Percentiles rank a stretch among this genome's conserved stretches.
Conservation (phyloP, 2,113 vertebrate genomes). For the Tauraco erythrolophus region DNA sequence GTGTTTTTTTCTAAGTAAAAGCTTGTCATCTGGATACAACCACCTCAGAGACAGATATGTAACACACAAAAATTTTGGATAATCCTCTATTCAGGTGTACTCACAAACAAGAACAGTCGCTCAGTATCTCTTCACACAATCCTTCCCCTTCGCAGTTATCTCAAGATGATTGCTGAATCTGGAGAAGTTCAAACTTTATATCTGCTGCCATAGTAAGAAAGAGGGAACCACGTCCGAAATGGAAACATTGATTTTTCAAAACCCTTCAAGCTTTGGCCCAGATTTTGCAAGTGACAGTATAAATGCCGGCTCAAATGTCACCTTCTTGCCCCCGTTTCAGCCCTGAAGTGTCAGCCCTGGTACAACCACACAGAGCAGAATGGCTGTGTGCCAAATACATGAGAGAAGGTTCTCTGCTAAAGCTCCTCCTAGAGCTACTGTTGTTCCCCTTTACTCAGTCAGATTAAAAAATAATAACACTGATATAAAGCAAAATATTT, state of each 20-base stretch:
- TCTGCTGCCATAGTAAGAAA: not conserved
- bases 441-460: not conserved
- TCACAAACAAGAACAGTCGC: not conserved
- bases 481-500: not conserved
- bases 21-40: not conserved
- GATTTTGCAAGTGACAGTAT: not conserved
- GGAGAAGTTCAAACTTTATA: not conserved
- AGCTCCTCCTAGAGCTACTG: not conserved
- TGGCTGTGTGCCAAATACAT: fast-evolving
- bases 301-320: not conserved
- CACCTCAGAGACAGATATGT: not conserved
- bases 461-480: not conserved
- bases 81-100: not conserved
- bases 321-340: not conserved
- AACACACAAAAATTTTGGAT: not conserved
- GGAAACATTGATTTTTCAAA: not conserved
- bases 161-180: not conserved
- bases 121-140: not conserved
- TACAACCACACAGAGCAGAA: fast-evolving
- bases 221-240: not conserved
- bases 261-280: not conserved
- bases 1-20: not conserved
- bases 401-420: not conserved
- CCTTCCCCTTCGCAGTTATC: not conserved
- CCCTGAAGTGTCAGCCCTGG: not conserved